Evolutionary conservation across 2,888 invertebrate genomes (phyloP), one percentile per base, ranked within the genome.

Genomic region (Hirtodrosophila confusa): DNA sequence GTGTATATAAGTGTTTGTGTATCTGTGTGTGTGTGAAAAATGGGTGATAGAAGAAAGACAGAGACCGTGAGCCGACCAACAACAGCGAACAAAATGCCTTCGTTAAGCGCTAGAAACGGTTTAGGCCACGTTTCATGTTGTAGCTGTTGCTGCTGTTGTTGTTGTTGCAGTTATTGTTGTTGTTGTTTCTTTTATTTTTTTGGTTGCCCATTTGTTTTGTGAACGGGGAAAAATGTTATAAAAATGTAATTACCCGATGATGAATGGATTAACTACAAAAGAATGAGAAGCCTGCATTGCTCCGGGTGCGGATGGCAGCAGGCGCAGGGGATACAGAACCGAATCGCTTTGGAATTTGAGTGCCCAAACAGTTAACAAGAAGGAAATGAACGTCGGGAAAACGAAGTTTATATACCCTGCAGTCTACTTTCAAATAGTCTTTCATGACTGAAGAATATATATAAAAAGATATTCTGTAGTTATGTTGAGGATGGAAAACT

Each of bases 171-270:
- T 55, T 58, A 39, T 67, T 57, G 36, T 40, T 62, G 37, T 2
- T 39, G 54, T 33, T 37, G 43, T 40, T 60, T 37, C 23, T 37
- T 29, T 61, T 67, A 70, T 60, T 64, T 77, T 75, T 70, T 77
- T 69, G 77, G 73, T 61, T 84, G 66, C 78, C 75, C 57, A 80
- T 80, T 85, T 84, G 78, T 84, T 78, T 79, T 79, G 86, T 86
- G 74, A 83, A 78, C 78, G 73, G 66, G 57, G 70, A 85, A 84
- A 86, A 84, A 84, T 84, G 85, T 84, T 87, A 85, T 85, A 87
- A 87, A 85, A 87, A 77, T 86, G 85, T 86, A 86, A 86, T 86
- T 85, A 83, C 87, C 83, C 78, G 83, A 87, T 86, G 87, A 87
- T 86, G 85, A 86, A 86, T 86, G 85, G 87, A 87, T 86, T 87